These are phyloP conservation scores for Cassiopea andromeda DNA, from an alignment of 30 jellyfish, hydroid and myxozoan species.

Conservation along the genomic window DNA sequence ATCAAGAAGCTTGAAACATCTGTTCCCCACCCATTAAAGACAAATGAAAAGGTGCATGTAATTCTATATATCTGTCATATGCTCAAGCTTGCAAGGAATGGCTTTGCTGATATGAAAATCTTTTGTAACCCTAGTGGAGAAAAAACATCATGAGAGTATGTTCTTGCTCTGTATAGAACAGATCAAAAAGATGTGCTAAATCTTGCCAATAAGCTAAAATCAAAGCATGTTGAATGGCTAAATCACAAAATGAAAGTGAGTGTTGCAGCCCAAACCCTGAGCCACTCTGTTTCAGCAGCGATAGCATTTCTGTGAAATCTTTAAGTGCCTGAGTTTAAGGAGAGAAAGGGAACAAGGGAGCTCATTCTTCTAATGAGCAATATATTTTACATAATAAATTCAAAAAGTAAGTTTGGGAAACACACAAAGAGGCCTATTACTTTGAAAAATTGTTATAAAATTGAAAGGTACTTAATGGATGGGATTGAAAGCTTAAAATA, in stretches of 20 bases:
- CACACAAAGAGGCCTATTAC: not conserved
- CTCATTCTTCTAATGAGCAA: slow-evolving; percentile 9
- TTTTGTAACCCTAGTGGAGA: slow-evolving; percentile 19
- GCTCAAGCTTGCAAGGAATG: slow-evolving; percentile 55
- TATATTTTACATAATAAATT: slow-evolving; percentile 11
- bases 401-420: slow-evolving; percentile 37
- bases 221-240: slow-evolving; percentile 55
- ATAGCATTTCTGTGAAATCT: slow-evolving; percentile 11
- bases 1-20: slow-evolving; percentile 36
- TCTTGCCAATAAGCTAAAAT: slow-evolving; percentile 22
- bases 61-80: slow-evolving; percentile 37
- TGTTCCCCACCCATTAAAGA: slow-evolving; percentile 25
- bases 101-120: not conserved
- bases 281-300: slow-evolving; percentile 56
- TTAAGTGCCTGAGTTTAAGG: slow-evolving; percentile 14
- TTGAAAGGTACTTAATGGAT: not conserved
- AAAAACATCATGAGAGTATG: slow-evolving; percentile 27
- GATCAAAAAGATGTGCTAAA: slow-evolving; percentile 58
- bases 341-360: slow-evolving; percentile 37
- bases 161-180: slow-evolving; percentile 9
- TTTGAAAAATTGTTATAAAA: slow-evolving; percentile 19
- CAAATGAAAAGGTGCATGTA: slow-evolving; percentile 18
- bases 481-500: not conserved
- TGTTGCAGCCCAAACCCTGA: slow-evolving; percentile 40
- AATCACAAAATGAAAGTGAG: slow-evolving; percentile 71